Base-by-base conservation (phyloP, 2,888 invertebrate species). In the Ochropacha duplaris region DNA sequence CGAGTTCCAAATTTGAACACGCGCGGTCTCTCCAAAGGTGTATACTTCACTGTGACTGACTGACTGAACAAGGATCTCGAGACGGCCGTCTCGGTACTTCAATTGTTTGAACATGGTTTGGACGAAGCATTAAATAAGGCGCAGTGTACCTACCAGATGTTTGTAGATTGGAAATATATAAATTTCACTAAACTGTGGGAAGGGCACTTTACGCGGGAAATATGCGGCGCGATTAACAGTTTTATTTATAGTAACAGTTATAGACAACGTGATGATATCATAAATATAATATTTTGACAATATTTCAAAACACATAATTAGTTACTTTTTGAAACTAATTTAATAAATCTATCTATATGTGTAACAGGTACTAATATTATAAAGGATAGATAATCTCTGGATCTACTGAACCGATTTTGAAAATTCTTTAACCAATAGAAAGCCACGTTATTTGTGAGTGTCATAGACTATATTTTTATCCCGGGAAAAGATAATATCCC, bases 21-120 rank as follows among this genome's bases (percentile, higher is more conserved):
- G 79, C 67, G 78, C 75, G 79, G 59, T 58, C 77, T 62, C 69
- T 57, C 56, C 78, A 73, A 57, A 63, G 71, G 77, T 74, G 70
- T 72, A 71, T 63, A 69, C 60, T 68, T 76, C 73, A 85, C 86
- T 86, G 82, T 64, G 39, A 44, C 39, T 19, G 19, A 44, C 51
- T 50, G 54, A 58, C 2, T 24, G 24, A 24, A 56, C 56, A 56
- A 51, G 57, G 39, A 44, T 50, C 54, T 49, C 51, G 50, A 19
- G n/a, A 0, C 44, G 44, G 44, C 19, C 19, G 44, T 64, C 64
- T 69, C 69, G 64, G 64, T 65, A 72, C 61, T 68, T 51, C 54
- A 57, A 58, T 56, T 57, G 59, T 56, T 39, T 22, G 19, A 31
- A 6, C 12, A 16, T 28, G 16, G 50, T 28, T 51, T 22, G 52